Conservation (phyloP, 2,888 invertebrate genomes). For the Phlogophora meticulosa region DNA sequence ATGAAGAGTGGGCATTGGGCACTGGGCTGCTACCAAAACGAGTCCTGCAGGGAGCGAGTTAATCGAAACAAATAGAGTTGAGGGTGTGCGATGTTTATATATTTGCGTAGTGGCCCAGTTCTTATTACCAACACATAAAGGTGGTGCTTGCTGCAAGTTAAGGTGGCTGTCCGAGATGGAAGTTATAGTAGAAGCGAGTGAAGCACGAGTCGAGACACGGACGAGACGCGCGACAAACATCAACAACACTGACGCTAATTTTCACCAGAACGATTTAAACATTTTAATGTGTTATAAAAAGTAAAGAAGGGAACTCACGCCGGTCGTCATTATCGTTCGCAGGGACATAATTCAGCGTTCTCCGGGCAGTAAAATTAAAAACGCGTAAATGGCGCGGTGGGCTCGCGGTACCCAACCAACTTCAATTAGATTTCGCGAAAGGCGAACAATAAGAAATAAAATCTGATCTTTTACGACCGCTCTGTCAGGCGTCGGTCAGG, state of each 20-base stretch:
- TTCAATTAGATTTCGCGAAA: conserved; percentile 91
- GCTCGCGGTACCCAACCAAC: conserved; percentile 76
- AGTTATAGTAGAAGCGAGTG: conserved; percentile 33
- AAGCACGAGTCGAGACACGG: neutral
- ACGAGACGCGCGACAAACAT: conserved; percentile 27
- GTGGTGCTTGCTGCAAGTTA: conserved; percentile 46
- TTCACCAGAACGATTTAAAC: conserved; percentile 72
- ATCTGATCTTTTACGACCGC: conserved; percentile 88
- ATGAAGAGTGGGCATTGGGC: conserved; percentile 59
- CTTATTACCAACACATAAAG: conserved; percentile 50
- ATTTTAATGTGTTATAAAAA: conserved; percentile 85
- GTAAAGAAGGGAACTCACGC: conserved; percentile 83
- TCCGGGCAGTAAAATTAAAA: conserved; percentile 87
- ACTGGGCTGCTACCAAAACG: conserved; percentile 58
- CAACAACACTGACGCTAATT: conserved; percentile 55
- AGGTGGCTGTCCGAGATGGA: conserved; percentile 22
- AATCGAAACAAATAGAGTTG: conserved; percentile 60
- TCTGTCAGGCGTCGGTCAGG: conserved; percentile 86
- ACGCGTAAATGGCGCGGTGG: conserved; percentile 85
- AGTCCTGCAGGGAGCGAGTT: conserved; percentile 51
- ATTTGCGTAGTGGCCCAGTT: conserved; percentile 42
- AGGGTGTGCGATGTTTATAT: conserved; percentile 51
- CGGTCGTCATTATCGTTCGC: conserved; percentile 78
- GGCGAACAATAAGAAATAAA: conserved; percentile 91
- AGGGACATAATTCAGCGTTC: conserved; percentile 84